Base-by-base conservation (phyloP, 2,113 vertebrate genomes). In the Narcine bancroftii region DNA sequence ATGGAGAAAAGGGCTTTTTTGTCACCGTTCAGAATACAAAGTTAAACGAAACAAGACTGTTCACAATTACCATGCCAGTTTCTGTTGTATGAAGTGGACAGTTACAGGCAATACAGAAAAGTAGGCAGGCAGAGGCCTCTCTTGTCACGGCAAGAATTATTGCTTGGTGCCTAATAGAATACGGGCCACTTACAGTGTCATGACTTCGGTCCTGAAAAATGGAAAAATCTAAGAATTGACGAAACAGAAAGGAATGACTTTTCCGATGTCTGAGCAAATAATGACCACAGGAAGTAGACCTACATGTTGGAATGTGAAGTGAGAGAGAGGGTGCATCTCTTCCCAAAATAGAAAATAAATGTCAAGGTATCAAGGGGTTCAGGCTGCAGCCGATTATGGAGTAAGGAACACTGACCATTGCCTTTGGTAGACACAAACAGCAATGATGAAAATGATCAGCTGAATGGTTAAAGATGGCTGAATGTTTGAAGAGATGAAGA, bases 401-500 rank as follows among this genome's bases (percentile, higher is more conserved):
- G 94, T 92, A 92, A 94, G 94, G 93, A 95, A 94, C 93, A 93
- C 92, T 94, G 94, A 94, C 95, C 96, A 95, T 96, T 96, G 96
- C 96, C 96, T 96, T 94, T 93, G 93, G 95, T 95, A 95, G 21
- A 6, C 60, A 47, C 39, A 91, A 42, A 42, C 89, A 96, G 95
- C 96, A 96, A 96, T 96, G 97, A 97, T 97, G 96, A 96, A 97
- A 96, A 96, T 96, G 96, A 97, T 97, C 96, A 95, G 95, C 95
- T 95, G 95, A 97, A 97, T 96, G 95, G 96, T 96, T 97, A 96
- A 96, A 96, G 96, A 96, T 96, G 96, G 96, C 96, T 97, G 97
- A 97, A 97, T 97, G 96, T 98, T 98, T 98, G 97, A 98, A 98
- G 98, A 98, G 97, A 97, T 97, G 96, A 97, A 97, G 97, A 97